Evolutionary conservation across 92 coral and sea anemone species (phyloP), one percentile per base, ranked within the genome.

Genomic region (Siderastrea radians): DNA sequence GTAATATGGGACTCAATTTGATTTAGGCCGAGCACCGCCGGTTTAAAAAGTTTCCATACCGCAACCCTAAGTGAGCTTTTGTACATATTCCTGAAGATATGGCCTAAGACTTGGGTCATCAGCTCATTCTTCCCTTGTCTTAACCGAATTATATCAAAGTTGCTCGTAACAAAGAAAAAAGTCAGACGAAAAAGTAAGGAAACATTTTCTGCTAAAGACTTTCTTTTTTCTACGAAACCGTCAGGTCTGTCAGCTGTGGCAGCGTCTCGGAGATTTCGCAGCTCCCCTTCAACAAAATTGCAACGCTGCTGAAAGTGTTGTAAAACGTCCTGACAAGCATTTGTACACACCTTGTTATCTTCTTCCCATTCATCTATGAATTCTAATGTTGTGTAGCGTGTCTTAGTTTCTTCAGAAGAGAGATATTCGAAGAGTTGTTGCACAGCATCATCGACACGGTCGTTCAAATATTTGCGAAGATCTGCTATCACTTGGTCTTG

Each of bases 321-420:
- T 1, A 71, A 4, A 15, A 87, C 87, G 16, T 13, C 49, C 3
- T 51, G 49, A 43, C 60, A 74, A 49, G 74, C 74, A 11, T 80
- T 71, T 70, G 87, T 3, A 64, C 14, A 49, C 16, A 79, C 48
- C n/a, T 80, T 48, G 50, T 46, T 72, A 6, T 81, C 74, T 14
- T 53, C 72, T 26, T 87, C 91, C 91, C 91, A 87, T 14, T 87
- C 15, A n/a, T 46, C 3, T 6, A 87, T 46, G 16, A 3, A 50
- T 67, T 63, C 61, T 64, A 13, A 87, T 2, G 74, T 38, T 6
- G 63, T n/a, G 16, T 80, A 72, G 12, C 72, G 50, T 51, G 47
- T 12, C 59, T 9, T 3, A 43, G 61, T 16, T 1, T 60, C 61
- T 46, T 9, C 9, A 14, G 74, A 70, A n/a, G 12, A 14, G 7